A percentile compares a stretch with the other conserved stretches of the same genome.
Conservation (phyloP, 2,797 vertebrate genomes). For the Spinus pinus region DNA sequence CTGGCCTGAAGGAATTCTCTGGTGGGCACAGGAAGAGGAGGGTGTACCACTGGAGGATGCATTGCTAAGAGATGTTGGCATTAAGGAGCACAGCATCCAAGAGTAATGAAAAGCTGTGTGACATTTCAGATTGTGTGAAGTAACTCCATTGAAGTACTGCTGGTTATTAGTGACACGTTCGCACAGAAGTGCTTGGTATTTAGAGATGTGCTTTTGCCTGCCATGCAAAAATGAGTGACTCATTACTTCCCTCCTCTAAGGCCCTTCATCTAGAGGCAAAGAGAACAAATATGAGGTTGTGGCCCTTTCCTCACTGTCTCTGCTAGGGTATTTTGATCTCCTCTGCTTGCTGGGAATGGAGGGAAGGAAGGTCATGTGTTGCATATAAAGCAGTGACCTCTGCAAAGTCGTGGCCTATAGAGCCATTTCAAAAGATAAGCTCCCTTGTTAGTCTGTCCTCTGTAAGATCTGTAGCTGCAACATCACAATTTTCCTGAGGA, state of each 20-base stretch:
- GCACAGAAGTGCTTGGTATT: background rate
- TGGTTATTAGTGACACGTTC: background rate
- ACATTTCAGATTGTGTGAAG: background rate
- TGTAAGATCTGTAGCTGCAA: background rate
- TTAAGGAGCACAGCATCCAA: background rate
- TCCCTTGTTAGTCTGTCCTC: constrained; percentile 3
- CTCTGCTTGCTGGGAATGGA: background rate
- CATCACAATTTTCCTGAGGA: constrained; percentile 17
- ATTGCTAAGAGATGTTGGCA: background rate
- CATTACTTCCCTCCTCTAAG: background rate
- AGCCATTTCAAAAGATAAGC: constrained; percentile 15
- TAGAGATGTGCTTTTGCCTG: background rate
- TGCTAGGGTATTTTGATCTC: background rate
- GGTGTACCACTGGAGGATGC: background rate
- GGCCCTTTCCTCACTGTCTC: background rate
- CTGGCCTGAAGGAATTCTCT: background rate
- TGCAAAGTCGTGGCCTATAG: background rate
- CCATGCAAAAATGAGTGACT: background rate
- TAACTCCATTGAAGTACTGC: background rate
- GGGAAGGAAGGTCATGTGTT: background rate
- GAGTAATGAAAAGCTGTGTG: background rate
- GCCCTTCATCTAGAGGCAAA: accelerated
- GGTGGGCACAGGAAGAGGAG: background rate
- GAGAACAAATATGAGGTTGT: background rate
- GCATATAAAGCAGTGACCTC: constrained; percentile 11